These are phyloP conservation scores for Trachelus troglodyta DNA, from an alignment of 2,888 invertebrate species.

Conservation along the genomic window DNA sequence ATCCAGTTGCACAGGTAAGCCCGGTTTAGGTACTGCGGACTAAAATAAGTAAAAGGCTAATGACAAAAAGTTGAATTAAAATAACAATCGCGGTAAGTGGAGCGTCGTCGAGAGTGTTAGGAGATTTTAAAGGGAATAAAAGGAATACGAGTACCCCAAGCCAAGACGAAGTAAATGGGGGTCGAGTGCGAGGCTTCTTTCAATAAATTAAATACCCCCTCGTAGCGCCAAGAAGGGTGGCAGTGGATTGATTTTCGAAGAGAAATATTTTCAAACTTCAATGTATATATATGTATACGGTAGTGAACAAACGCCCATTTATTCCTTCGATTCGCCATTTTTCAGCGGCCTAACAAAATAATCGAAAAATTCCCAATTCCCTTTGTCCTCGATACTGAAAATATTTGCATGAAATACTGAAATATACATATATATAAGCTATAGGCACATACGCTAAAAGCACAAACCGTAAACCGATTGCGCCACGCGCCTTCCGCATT, in stretches of 20 bases:
- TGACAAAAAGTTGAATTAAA: conserved; percentile 39
- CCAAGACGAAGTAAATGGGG: not conserved
- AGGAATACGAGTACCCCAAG: not conserved
- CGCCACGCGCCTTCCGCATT: not conserved
- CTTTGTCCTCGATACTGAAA: not conserved
- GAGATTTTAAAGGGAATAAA: not conserved
- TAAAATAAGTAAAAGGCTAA: conserved; percentile 47
- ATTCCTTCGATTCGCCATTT: not conserved
- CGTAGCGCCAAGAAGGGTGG: not conserved
- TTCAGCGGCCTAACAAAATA: not conserved
- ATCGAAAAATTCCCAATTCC: not conserved
- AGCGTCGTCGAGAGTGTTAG: conserved; percentile 2
- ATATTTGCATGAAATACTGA: not conserved
- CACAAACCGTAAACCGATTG: not conserved
- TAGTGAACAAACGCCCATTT: not conserved
- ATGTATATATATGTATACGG: not conserved
- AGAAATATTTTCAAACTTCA: not conserved
- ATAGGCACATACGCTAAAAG: not conserved
- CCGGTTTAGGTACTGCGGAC: not conserved
- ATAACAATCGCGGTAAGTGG: conserved; percentile 32
- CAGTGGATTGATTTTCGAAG: conserved; percentile 20
- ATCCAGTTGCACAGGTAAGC: not conserved
- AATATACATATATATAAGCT: not conserved
- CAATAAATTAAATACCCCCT: conserved; percentile 33
- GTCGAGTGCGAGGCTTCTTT: conserved; percentile 11